Base-by-base conservation (phyloP, 2,888 invertebrate genomes). In the Drosophila kanekoi region DNA sequence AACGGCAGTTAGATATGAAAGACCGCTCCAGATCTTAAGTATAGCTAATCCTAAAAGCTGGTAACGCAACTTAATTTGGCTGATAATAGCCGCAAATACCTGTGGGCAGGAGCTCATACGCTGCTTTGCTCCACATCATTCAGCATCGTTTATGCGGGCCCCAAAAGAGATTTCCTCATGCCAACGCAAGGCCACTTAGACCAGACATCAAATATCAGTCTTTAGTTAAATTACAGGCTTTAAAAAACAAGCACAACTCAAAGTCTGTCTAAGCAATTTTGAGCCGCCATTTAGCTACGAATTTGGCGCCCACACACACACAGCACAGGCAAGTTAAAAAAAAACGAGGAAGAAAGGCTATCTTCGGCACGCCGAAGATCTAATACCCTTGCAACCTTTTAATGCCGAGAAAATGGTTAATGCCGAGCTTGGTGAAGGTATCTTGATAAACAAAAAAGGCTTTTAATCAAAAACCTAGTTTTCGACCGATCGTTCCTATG, bases 271-370 rank as follows among this genome's bases (percentile, higher is more conserved):
- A 4, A 9, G 16, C 86, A 79, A 86, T 82, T 85, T 83, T 51
- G 67, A 59, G 52, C 18, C 56, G 20, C 37, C 45, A 45, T 63
- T 64, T 64, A 60, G 83, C 63, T 51, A 70, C 69, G 61, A 69
- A 74, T 77, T 82, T 78, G 84, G 82, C 83, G 83, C 83, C 83
- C 88, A 85, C 82, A 82, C 88, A 85, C 82, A 82, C 79, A 79
- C 67, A 57, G 37, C 40, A 70, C 18, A 56, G 20, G 18, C 18
- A 14, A n/a, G n/a, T n/a, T n/a, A n/a, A n/a, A n/a, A n/a, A n/a
- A n/a, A n/a, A n/a, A n/a, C n/a, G n/a, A n/a, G n/a, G n/a, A n/a
- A n/a, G n/a, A n/a, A n/a, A n/a, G n/a, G n/a, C n/a, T n/a, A n/a
- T n/a, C n/a, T n/a, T n/a, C n/a, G n/a, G n/a, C n/a, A n/a, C n/a